Conservation (phyloP, 2,797 vertebrate genomes). For the Fistularia commersonii region DNA sequence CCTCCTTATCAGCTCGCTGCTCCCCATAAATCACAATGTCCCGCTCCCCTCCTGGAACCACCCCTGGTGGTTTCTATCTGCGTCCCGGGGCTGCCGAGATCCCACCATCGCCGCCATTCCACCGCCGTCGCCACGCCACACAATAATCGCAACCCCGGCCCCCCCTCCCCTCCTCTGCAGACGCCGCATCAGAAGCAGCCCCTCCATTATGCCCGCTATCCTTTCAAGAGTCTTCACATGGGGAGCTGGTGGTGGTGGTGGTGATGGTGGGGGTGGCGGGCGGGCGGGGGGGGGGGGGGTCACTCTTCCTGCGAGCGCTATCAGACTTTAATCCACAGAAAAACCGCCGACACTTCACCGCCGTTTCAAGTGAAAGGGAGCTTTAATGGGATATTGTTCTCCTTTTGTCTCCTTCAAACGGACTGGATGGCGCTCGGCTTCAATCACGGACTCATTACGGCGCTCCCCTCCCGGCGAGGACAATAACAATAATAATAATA, state of each 20-base stretch:
- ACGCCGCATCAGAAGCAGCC: slow-evolving; percentile 50
- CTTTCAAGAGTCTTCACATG: slow-evolving; percentile 68
- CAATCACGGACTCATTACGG: slow-evolving; percentile 74
- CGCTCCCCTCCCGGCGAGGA: too few relatives aligned
- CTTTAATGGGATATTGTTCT: slow-evolving; percentile 79
- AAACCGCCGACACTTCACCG: slow-evolving; percentile 70
- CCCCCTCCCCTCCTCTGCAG: slow-evolving; percentile 66
- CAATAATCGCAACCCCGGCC: slow-evolving; percentile 64
- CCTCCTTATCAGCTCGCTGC: slow-evolving; percentile 80
- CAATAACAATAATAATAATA: too few relatives aligned
- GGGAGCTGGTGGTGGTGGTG: too few relatives aligned
- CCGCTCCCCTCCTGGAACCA: slow-evolving; percentile 67
- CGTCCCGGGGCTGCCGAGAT: slow-evolving; percentile 72
- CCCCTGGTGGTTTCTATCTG: slow-evolving; percentile 35
- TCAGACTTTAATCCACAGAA: slow-evolving; percentile 76
- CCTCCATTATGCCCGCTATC: slow-evolving; percentile 55
- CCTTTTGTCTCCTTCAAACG: slow-evolving; percentile 73
- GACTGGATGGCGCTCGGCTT: slow-evolving; percentile 71
- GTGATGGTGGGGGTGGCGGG: too few relatives aligned
- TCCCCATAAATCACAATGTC: slow-evolving; percentile 86
- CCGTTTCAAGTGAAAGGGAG: slow-evolving; percentile 64
- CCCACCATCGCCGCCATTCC: slow-evolving; percentile 67
- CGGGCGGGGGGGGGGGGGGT: too few relatives aligned
- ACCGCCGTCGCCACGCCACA: slow-evolving; percentile 39
- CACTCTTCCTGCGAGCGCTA: slow-evolving; percentile 70